A percentile compares a stretch with the other conserved stretches of the same genome.
Evolutionary conservation across 2,888 invertebrate genomes (phyloP).

Genomic region (Junonia oenone): DNA sequence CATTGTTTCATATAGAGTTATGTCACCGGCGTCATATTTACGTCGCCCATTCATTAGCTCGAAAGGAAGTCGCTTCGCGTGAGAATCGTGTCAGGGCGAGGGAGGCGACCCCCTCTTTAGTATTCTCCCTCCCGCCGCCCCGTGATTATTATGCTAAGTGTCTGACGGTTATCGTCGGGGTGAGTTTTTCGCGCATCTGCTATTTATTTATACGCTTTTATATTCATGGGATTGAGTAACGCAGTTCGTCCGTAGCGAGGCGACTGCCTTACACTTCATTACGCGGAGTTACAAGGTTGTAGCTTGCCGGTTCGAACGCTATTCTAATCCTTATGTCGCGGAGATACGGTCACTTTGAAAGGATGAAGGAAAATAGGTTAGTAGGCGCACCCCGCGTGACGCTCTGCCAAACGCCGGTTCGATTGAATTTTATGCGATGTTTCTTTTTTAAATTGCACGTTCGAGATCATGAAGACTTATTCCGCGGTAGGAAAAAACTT

Average conservation of each 20-base stretch:
- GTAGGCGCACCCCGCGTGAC: conserved; percentile 59
- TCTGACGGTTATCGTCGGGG: conserved; percentile 67
- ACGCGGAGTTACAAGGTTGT: conserved; percentile 51
- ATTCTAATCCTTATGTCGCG: conserved; percentile 39
- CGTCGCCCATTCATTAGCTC: conserved; percentile 71
- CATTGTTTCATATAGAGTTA: conserved; percentile 36
- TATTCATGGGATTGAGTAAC: conserved; percentile 72
- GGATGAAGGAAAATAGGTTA: conserved; percentile 48
- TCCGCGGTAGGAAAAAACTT: background rate
- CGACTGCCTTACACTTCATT: conserved; percentile 71
- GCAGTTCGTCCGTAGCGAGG: conserved; percentile 56
- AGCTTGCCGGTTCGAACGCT: conserved; percentile 33
- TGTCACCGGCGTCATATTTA: conserved; percentile 62
- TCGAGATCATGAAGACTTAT: conserved; percentile 18
- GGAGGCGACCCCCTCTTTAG: conserved; percentile 37
- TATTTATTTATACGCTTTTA: conserved; percentile 78
- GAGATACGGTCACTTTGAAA: conserved; percentile 35
- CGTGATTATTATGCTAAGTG: conserved; percentile 78
- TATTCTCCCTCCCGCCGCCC: conserved; percentile 37
- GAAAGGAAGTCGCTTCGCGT: conserved; percentile 72
- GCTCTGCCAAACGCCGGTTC: conserved; percentile 51
- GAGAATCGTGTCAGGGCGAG: conserved; percentile 74
- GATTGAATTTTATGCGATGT: conserved; percentile 47
- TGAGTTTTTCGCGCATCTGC: conserved; percentile 79
- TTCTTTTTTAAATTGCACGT: conserved; percentile 38